Conservation (phyloP, 1,140 invertebrate genomes). For the Dreissena polymorpha region DNA sequence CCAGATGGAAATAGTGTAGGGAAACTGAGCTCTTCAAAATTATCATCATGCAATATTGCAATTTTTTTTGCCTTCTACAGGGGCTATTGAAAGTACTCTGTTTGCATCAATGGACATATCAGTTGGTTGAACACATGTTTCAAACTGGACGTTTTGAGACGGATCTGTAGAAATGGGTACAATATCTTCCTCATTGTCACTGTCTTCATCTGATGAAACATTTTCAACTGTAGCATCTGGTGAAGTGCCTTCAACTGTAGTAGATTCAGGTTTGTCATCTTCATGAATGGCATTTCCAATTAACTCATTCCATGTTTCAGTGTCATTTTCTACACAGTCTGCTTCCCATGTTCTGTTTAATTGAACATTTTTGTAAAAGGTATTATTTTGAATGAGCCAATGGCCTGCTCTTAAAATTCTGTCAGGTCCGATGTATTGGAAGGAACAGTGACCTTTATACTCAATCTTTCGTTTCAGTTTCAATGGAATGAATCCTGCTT, state of each 20-base stretch:
- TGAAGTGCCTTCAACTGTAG: not conserved
- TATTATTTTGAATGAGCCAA: conserved; percentile 48
- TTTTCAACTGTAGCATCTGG: not conserved
- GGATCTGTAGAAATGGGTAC: conserved; percentile 24
- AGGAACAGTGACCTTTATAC: conserved; percentile 50
- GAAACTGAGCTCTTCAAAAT: conserved; percentile 53
- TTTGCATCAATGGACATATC: conserved; percentile 49
- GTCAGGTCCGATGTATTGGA: conserved; percentile 49
- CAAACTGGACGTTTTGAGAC: conserved; percentile 45
- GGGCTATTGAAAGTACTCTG: conserved; percentile 42
- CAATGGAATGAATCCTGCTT: conserved; percentile 40
- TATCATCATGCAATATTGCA: conserved; percentile 30
- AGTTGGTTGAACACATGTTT: conserved; percentile 44
- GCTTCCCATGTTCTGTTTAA: conserved; percentile 24
- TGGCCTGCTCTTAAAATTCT: conserved; percentile 33
- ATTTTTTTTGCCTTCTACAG: conserved; percentile 49
- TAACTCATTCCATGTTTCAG: conserved; percentile 39
- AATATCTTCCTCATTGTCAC: conserved; percentile 44
- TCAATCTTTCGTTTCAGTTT: conserved; percentile 53
- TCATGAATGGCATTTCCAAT: conserved; percentile 1
- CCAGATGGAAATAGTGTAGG: conserved; percentile 49
- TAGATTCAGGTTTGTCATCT: not conserved
- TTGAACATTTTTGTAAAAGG: conserved; percentile 29
- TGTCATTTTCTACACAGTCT: conserved; percentile 31
- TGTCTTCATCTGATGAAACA: conserved; percentile 20